A percentile compares a stretch with the other conserved stretches of the same genome.
These are phyloP conservation scores for Chymomyza costata DNA, from an alignment of 1,140 invertebrate species.

Conservation along the genomic window DNA sequence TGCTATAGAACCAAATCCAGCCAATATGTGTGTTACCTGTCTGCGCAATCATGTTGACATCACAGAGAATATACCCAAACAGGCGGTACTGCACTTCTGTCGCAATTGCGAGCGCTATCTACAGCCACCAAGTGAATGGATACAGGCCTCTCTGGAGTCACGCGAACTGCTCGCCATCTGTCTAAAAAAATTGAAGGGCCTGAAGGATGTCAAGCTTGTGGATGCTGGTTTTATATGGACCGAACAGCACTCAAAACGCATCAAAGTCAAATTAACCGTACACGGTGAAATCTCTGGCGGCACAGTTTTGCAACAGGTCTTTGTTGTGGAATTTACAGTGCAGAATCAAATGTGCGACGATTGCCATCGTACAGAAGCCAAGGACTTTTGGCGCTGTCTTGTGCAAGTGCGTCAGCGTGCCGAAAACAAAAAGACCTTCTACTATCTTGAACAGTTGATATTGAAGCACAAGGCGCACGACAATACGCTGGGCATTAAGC, in stretches of 20 bases:
- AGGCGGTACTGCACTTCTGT: conserved; percentile 92
- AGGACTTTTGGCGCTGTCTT: conserved; percentile 97
- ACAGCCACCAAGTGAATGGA: conserved; percentile 94
- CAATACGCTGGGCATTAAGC: conserved; percentile 95
- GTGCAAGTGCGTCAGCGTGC: conserved; percentile 91
- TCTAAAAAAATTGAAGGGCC: conserved; percentile 94
- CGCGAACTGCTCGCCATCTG: conserved; percentile 94
- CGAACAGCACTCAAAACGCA: conserved; percentile 97
- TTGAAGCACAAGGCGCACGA: conserved; percentile 96
- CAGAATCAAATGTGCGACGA: conserved; percentile 97
- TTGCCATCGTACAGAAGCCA: conserved; percentile 96
- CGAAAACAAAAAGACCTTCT: conserved; percentile 98
- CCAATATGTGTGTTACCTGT: conserved; percentile 98
- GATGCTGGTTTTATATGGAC: conserved; percentile 99
- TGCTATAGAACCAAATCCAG: conserved; percentile 93
- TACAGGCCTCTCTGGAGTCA: conserved; percentile 92
- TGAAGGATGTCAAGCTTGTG: conserved; percentile 91
- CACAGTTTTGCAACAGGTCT: conserved; percentile 91
- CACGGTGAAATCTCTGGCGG: conserved; percentile 94
- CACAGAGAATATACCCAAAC: conserved; percentile 97
- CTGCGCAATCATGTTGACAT: conserved; percentile 94
- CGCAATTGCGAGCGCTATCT: conserved; percentile 95
- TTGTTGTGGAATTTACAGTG: conserved; percentile 95
- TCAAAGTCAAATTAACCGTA: conserved; percentile 98
- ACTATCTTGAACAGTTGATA: conserved; percentile 98